Evolutionary conservation across 2,113 vertebrate species (phyloP).

Genomic region (Periophthalmus modestus): DNA sequence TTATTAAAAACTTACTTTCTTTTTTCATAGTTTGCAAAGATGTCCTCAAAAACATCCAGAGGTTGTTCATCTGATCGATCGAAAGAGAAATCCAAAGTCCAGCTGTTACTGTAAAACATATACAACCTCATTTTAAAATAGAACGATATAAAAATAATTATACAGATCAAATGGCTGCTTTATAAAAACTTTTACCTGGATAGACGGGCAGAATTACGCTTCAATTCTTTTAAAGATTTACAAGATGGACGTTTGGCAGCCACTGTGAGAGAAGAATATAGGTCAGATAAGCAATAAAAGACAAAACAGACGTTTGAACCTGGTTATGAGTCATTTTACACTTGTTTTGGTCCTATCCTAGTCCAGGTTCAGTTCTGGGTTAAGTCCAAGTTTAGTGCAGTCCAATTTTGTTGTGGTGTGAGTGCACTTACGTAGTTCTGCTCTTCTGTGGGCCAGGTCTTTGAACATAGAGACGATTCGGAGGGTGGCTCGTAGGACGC

Average conservation of each 20-base stretch:
- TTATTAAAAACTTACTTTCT: conserved; percentile 84
- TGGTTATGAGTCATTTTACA: no score
- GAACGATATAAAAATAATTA: background rate
- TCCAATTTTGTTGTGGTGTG: background rate
- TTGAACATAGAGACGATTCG: conserved; percentile 84
- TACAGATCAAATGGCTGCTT: background rate
- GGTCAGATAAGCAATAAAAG: background rate
- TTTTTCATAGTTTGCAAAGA: conserved; percentile 87
- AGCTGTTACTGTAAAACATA: conserved; percentile 72
- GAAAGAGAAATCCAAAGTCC: conserved; percentile 92
- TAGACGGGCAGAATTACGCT: conserved; percentile 59
- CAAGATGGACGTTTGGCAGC: conserved; percentile 58
- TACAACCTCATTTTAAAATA: background rate
- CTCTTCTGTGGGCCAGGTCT: conserved; percentile 70
- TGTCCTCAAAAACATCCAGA: conserved; percentile 89
- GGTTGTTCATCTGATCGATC: conserved; percentile 88
- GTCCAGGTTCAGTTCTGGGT: no score
- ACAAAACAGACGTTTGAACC: no score
- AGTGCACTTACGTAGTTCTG: conserved; percentile 52
- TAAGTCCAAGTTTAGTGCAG: no score
- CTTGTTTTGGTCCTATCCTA: no score
- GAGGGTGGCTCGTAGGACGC: conserved; percentile 85
- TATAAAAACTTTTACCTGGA: conserved; percentile 79
- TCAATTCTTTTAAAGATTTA: conserved; percentile 72
- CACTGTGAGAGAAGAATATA: conserved; percentile 57